Evolutionary conservation across 2,113 vertebrate genomes (phyloP).

Genomic region (Lonchura striata): DNA sequence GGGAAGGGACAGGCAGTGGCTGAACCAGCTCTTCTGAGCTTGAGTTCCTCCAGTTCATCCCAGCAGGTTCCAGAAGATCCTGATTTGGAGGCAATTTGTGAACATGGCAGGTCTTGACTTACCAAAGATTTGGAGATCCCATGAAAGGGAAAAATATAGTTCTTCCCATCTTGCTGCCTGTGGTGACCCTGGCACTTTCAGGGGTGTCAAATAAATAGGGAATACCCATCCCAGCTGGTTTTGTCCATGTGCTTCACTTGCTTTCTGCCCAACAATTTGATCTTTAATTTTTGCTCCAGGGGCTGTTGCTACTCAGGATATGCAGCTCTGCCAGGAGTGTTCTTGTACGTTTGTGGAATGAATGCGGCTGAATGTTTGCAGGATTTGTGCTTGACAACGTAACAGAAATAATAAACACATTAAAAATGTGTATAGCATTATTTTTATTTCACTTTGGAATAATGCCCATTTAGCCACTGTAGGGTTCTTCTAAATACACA

Average conservation of each 20-base stretch:
- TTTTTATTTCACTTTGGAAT: background rate
- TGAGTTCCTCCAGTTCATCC: background rate
- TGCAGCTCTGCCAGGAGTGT: background rate
- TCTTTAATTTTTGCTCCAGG: background rate
- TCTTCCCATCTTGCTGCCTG: background rate
- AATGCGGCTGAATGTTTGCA: background rate
- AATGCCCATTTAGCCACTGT: background rate
- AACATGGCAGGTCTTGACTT: background rate
- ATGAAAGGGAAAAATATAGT: background rate
- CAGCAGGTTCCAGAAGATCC: background rate
- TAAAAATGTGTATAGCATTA: background rate
- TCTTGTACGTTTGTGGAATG: background rate
- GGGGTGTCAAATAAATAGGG: background rate
- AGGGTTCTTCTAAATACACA: background rate
- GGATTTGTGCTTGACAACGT: background rate
- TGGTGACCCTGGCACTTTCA: background rate
- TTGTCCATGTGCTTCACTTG: background rate
- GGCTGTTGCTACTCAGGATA: background rate
- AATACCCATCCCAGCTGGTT: background rate
- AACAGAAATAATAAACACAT: background rate
- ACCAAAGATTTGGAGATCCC: background rate
- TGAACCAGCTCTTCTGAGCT: background rate
- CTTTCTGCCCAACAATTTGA: background rate
- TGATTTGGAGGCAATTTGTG: background rate
- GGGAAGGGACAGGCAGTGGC: background rate